Base-by-base conservation (phyloP, 1,140 invertebrate genomes). In the Aporrectodea caliginosa region DNA sequence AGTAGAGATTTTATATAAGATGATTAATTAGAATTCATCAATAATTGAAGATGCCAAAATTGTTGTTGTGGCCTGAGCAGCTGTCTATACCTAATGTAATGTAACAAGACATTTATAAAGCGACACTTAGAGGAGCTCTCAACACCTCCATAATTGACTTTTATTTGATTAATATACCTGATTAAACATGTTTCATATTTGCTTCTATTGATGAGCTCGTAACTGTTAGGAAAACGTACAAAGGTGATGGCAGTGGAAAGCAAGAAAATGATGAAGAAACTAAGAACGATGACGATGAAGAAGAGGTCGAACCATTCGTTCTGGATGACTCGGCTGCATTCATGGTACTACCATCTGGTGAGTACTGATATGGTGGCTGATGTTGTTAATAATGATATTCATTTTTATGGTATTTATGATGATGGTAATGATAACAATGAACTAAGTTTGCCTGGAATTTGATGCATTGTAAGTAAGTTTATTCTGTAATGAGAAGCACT, bases 291-390 rank as follows among this genome's bases (percentile, higher is more conserved):
- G 90, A 93, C 86, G 85, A 90, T 35, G 91, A 93, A 82, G 90
- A 91, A 81, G 93, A 93, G 84, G 85, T 88, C 1, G 78, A 83
- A n/a, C 80, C 84, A n/a, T 80, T 85, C 27, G 90, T 91, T 75
- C 84, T 96, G 30, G 92, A 94, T 82, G 92, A 91, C 73, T 91
- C 91, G 83, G 93, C 93, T 84, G 96, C 92, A 86, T 92, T 97
- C 84, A 85, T 98, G 76, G 93, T 94, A 0, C 88, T 99, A 78
- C 86, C 87, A 27, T 88, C 86, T 83, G 87, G 87, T 88, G 79
- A 80, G 79, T 70, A 1, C n/a, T n/a, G n/a, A n/a, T n/a, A n/a
- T n/a, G n/a, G n/a, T n/a, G n/a, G n/a, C n/a, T n/a, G n/a, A n/a
- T n/a, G n/a, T n/a, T 58, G 43, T 58, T 22, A 22, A 12, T 58